phyloP scores from a whole-genome alignment of 1,140 invertebrate species.

The Oedothorax gibbosus region DNA sequence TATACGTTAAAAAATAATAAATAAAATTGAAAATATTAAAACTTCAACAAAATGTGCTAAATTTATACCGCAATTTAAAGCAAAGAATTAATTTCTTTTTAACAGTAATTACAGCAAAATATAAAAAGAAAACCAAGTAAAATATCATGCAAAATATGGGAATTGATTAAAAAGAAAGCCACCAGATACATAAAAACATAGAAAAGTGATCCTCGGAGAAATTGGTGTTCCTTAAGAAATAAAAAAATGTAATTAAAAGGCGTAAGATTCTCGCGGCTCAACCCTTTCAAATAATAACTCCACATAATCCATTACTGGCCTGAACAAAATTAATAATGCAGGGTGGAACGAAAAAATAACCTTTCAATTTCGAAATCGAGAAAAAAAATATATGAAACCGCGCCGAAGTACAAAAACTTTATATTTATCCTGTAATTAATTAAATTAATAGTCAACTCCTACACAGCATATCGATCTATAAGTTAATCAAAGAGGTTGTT shows the following conservation, averaged over 20 bases:
- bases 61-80: no score
- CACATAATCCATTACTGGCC: slow-evolving; percentile 15
- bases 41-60: no score
- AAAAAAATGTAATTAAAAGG: slow-evolving; percentile 28
- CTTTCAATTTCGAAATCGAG: not conserved
- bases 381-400: not conserved
- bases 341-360: slow-evolving; percentile 11
- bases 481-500: slow-evolving; percentile 2
- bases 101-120: not conserved
- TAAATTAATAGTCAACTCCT: slow-evolving; percentile 2
- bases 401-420: not conserved
- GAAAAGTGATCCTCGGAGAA: not conserved
- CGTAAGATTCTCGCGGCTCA: slow-evolving; percentile 6
- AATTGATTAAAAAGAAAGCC: not conserved
- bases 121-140: not conserved
- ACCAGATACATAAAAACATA: not conserved
- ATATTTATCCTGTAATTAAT: slow-evolving; percentile 25
- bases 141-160: not conserved
- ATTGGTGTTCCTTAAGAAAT: not conserved
- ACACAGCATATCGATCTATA: not conserved
- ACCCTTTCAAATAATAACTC: not conserved
- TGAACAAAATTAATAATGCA: slow-evolving; percentile 23
- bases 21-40: no score
- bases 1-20: no score
- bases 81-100: not conserved